Percentiles rank a stretch among this genome's conserved stretches.
Evolutionary conservation across 1,140 invertebrate genomes (phyloP).

Genomic region (Aphidius gifuensis): DNA sequence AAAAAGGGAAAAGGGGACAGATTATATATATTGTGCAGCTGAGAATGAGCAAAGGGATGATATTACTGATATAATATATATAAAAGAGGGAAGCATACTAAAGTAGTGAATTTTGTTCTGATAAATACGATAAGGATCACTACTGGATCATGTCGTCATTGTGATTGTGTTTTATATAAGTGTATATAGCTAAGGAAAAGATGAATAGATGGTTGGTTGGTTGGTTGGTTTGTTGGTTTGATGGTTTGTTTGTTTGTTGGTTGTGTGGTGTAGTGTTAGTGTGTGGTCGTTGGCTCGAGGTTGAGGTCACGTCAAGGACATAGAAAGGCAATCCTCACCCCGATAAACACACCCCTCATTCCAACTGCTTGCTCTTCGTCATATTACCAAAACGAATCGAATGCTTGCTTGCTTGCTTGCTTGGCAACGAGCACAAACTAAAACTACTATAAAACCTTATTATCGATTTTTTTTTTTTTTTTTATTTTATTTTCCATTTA

Average conservation of each 20-base stretch:
- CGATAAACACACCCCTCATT: background rate
- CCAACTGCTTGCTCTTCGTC: background rate
- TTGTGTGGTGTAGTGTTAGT: too few species aligned
- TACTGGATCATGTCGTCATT: too few species aligned
- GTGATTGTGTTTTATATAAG: too few species aligned
- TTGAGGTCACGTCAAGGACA: slow-evolving; percentile 13
- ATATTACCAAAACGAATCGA: background rate
- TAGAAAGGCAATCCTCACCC: background rate
- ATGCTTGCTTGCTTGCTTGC: slow-evolving; percentile 5
- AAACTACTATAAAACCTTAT: too few species aligned
- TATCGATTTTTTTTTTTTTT: too few species aligned
- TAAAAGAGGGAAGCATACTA: slow-evolving; percentile 16
- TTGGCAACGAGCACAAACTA: background rate
- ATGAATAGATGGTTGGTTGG: too few species aligned
- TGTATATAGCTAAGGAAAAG: too few species aligned
- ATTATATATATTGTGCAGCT: too few species aligned
- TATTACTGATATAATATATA: background rate
- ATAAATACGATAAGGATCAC: too few species aligned
- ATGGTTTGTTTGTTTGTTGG: slow-evolving; percentile 1
- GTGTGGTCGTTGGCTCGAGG: slow-evolving; percentile 7
- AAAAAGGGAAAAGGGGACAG: too few species aligned
- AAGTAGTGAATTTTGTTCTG: slow-evolving; percentile 15
- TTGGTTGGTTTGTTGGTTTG: too few species aligned
- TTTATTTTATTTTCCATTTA: too few species aligned
- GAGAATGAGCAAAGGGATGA: background rate